Evolutionary conservation across 2,113 vertebrate species (phyloP).

Genomic region (Cebidichthys violaceus): DNA sequence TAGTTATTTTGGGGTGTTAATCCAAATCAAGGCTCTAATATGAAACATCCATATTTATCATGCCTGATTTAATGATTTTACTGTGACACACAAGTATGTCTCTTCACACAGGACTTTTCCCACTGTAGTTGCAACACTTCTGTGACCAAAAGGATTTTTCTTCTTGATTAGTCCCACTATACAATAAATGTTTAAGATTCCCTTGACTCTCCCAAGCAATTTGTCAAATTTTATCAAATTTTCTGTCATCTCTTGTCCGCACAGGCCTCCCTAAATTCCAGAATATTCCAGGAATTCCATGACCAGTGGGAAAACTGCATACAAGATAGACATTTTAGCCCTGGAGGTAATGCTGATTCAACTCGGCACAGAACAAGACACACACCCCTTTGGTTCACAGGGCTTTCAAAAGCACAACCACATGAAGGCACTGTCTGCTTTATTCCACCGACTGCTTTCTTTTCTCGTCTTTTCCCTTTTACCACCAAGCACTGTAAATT

Average conservation of each 20-base stretch:
- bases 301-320: conserved; percentile 19
- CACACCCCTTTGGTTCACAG: conserved; percentile 32
- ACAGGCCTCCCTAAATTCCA: conserved; percentile 26
- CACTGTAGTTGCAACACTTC: neutral
- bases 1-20: neutral
- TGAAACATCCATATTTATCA: neutral
- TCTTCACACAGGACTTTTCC: neutral
- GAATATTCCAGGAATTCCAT: conserved; percentile 33
- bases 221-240: conserved; percentile 15
- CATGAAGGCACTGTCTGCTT: conserved; percentile 64
- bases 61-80: neutral
- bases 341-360: conserved; percentile 28
- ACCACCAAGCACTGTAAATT: conserved; percentile 57
- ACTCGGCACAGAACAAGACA: conserved; percentile 7
- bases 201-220: neutral
- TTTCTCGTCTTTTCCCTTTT: conserved; percentile 52
- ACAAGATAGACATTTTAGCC: conserved; percentile 43
- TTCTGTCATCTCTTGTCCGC: neutral
- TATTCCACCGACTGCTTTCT: conserved; percentile 49
- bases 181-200: neutral
- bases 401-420: conserved; percentile 66
- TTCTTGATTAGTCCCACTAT: neutral
- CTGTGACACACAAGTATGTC: neutral
- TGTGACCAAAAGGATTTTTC: neutral
- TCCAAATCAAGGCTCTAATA: neutral